phyloP scores from a whole-genome alignment of 2,888 invertebrate genomes.

The Tribolium freemani region DNA sequence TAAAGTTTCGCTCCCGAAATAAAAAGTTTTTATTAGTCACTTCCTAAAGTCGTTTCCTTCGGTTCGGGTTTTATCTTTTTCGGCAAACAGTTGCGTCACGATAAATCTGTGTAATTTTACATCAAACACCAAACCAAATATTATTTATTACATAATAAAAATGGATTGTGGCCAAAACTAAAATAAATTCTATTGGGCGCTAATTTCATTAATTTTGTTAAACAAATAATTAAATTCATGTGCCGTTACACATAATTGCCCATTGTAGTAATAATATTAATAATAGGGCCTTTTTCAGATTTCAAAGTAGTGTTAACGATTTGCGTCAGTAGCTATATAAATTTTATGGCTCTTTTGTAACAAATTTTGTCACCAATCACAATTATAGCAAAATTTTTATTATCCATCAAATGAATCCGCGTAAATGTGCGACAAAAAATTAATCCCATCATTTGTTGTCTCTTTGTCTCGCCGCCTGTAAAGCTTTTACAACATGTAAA shows the following conservation, averaged over 20 bases:
- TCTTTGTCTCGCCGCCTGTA: not conserved
- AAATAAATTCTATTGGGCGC: not conserved
- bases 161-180: not conserved
- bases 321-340: not conserved
- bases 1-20: not conserved
- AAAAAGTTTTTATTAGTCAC: not conserved
- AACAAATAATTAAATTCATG: not conserved
- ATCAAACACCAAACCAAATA: too few relatives aligned
- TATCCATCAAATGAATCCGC: too few relatives aligned
- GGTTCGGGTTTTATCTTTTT: not conserved
- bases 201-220: not conserved
- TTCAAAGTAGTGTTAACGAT: not conserved
- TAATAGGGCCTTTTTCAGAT: not conserved
- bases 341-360: not conserved
- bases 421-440: not conserved
- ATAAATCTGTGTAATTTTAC: too few relatives aligned
- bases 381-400: too few relatives aligned
- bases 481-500: not conserved
- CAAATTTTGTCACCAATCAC: not conserved
- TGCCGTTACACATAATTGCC: not conserved
- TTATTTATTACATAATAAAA: too few relatives aligned
- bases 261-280: too few relatives aligned
- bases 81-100: too few relatives aligned
- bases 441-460: not conserved
- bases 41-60: not conserved